These are phyloP conservation scores for Gymnobelideus leadbeateri DNA, from an alignment of 2,113 vertebrate genomes.

Conservation along the genomic window DNA sequence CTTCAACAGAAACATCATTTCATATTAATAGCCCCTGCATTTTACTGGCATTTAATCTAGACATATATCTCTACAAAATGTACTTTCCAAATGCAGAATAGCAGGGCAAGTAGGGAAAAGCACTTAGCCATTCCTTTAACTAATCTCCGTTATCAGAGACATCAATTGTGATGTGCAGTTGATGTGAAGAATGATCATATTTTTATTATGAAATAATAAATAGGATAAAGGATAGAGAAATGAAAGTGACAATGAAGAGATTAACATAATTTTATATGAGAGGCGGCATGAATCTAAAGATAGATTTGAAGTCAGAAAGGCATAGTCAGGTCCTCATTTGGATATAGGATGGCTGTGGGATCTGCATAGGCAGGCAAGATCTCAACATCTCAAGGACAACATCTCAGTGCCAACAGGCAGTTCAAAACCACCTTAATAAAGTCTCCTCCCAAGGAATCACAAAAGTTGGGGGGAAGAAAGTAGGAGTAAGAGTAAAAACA, in stretches of 20 bases:
- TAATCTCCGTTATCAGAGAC: background rate
- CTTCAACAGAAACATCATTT: background rate
- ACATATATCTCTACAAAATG: background rate
- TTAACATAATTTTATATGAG: background rate
- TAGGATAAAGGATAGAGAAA: slow-evolving; percentile 25
- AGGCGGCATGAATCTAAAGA: background rate
- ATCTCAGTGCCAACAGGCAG: background rate
- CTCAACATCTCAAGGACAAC: too few species aligned
- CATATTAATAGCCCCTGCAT: background rate
- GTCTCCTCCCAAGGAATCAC: too few species aligned
- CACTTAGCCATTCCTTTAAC: slow-evolving; percentile 3
- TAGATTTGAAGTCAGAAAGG: background rate
- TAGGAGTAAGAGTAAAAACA: background rate
- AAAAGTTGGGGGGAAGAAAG: too few species aligned
- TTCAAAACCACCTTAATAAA: background rate
- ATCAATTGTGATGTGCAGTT: background rate
- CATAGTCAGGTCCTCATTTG: too few species aligned
- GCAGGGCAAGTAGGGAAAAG: slow-evolving; percentile 17
- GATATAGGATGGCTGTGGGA: background rate
- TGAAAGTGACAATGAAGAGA: slow-evolving; percentile 65
- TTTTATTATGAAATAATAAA: slow-evolving; percentile 39
- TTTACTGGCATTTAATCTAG: background rate
- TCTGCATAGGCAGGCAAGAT: too few species aligned
- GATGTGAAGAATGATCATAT: slow-evolving; percentile 33
- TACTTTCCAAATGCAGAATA: slow-evolving; percentile 1